Conservation (phyloP, 2,888 invertebrate genomes). For the Ectobius pallidus region DNA sequence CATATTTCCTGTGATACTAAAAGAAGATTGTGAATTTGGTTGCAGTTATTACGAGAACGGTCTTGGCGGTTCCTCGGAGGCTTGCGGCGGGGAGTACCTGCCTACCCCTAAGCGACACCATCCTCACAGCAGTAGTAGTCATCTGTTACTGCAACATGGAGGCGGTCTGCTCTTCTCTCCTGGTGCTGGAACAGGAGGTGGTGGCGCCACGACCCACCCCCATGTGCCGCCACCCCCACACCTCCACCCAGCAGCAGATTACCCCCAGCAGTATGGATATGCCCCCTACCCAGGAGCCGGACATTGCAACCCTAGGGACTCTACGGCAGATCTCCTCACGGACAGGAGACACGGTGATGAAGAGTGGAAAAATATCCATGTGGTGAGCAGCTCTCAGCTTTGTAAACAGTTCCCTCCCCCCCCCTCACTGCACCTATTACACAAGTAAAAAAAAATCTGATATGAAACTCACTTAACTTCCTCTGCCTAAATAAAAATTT, state of each 20-base stretch:
- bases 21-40: no score
- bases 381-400: conserved; percentile 58
- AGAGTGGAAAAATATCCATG: conserved; percentile 93
- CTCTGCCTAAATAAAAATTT: no score
- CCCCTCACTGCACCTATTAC: no score
- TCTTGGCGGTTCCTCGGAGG: conserved; percentile 31
- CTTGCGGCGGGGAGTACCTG: conserved; percentile 36
- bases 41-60: conserved; percentile 53
- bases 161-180: conserved; percentile 51
- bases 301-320: conserved; percentile 48
- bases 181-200: conserved; percentile 43
- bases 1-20: no score
- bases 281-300: conserved; percentile 48
- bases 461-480: no score
- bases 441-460: no score
- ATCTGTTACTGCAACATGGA: conserved; percentile 40
- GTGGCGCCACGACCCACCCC: conserved; percentile 50
- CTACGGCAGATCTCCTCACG: conserved; percentile 44
- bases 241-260: conserved; percentile 43
- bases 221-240: conserved; percentile 51
- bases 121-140: conserved; percentile 32
- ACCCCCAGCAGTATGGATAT: conserved; percentile 52
- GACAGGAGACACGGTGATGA: conserved; percentile 73
- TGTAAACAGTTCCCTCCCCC: no score
- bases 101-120: conserved; percentile 44